Evolutionary conservation across 2,888 invertebrate genomes (phyloP).

Genomic region (Rutpela maculata): DNA sequence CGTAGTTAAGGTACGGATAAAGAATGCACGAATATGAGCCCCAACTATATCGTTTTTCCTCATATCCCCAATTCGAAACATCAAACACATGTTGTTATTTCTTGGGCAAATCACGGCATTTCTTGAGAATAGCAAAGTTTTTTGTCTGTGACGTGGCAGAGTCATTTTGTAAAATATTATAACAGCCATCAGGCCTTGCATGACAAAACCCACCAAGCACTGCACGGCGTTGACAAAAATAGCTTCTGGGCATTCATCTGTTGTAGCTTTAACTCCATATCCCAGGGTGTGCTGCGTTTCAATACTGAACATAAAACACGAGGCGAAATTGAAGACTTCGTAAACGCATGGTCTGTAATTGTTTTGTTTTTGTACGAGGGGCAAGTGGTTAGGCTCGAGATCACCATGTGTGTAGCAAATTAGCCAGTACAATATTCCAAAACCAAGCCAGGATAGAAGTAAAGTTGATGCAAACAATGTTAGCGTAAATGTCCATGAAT

Average conservation of each 20-base stretch:
- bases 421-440: slow-evolving; percentile 91
- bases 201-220: slow-evolving; percentile 78
- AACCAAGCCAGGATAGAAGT: slow-evolving; percentile 89
- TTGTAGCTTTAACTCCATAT: slow-evolving; percentile 88
- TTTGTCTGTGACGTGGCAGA: slow-evolving; percentile 91
- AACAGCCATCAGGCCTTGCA: slow-evolving; percentile 82
- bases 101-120: slow-evolving; percentile 89
- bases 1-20: slow-evolving; percentile 85
- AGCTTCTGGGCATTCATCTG: slow-evolving; percentile 92
- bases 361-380: slow-evolving; percentile 61
- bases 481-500: slow-evolving; percentile 65
- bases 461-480: slow-evolving; percentile 91
- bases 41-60: slow-evolving; percentile 93
- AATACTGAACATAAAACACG: slow-evolving; percentile 93
- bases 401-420: slow-evolving; percentile 92
- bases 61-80: slow-evolving; percentile 95
- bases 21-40: slow-evolving; percentile 86
- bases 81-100: slow-evolving; percentile 86
- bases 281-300: slow-evolving; percentile 97
- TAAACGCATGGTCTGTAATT: slow-evolving; percentile 89
- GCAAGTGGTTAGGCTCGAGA: slow-evolving; percentile 80
- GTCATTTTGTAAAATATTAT: slow-evolving; percentile 95
- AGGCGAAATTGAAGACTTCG: slow-evolving; percentile 89
- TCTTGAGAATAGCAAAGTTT: slow-evolving; percentile 92
- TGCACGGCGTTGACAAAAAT: slow-evolving; percentile 94